Conservation (phyloP, 92 coral and sea anemone species). For the Paragorgia papillata region DNA sequence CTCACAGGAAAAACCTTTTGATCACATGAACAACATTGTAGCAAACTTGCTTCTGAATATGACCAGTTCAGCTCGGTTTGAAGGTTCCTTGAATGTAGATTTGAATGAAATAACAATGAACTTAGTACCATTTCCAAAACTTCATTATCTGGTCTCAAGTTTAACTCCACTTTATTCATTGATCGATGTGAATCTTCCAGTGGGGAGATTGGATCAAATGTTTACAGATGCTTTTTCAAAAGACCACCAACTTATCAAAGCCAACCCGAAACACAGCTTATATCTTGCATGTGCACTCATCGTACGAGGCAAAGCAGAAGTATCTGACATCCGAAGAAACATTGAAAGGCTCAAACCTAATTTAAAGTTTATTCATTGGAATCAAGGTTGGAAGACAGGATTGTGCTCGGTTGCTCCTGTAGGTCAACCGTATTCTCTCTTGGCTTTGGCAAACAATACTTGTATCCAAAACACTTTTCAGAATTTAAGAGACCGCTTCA, state of each 20-base stretch:
- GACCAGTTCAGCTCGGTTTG: slow-evolving; percentile 99
- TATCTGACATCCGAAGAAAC: slow-evolving; percentile 91
- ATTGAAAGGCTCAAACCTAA: slow-evolving; percentile 91
- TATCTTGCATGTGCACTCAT: slow-evolving; percentile 97
- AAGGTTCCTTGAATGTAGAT: slow-evolving; percentile 95
- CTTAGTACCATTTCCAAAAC: slow-evolving; percentile 94
- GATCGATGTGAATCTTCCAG: slow-evolving; percentile 83
- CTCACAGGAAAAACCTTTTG: slow-evolving; percentile 92
- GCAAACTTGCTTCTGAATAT: slow-evolving; percentile 92
- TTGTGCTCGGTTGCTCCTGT: slow-evolving; percentile 95
- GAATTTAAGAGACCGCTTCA: slow-evolving; percentile 78
- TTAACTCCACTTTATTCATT: slow-evolving; percentile 89
- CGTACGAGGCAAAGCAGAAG: slow-evolving; percentile 88
- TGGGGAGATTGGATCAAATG: slow-evolving; percentile 90
- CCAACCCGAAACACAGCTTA: slow-evolving; percentile 87
- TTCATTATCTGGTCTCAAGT: slow-evolving; percentile 94
- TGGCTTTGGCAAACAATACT: slow-evolving; percentile 92
- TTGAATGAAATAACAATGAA: slow-evolving; percentile 99
- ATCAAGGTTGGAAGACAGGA: slow-evolving; percentile 99
- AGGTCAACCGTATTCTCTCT: slow-evolving; percentile 88
- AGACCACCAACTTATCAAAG: slow-evolving; percentile 91
- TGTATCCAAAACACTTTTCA: slow-evolving; percentile 85
- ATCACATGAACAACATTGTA: slow-evolving; percentile 95
- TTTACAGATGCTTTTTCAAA: slow-evolving; percentile 95
- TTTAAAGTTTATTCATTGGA: slow-evolving; percentile 92